Base-by-base conservation (phyloP, 2,797 vertebrate species). In the Sebastes taczanowskii region DNA sequence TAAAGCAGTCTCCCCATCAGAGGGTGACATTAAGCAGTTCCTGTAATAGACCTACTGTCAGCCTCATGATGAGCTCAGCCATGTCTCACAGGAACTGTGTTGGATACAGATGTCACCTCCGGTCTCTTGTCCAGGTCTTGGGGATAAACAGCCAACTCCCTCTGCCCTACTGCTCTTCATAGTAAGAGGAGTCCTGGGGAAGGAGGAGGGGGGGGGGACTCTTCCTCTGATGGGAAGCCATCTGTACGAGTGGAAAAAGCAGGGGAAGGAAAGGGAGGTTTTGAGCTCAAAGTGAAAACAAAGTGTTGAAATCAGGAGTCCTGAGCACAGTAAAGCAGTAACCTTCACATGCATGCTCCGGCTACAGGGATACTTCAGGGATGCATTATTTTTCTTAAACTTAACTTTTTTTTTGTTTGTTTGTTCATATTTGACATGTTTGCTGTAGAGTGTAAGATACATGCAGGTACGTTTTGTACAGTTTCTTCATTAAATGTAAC, bases 231-330 rank as follows among this genome's bases (percentile, higher is more conserved):
- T 82, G 64, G 84, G 79, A 88, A 88, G 78, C 46, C 62, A 88
- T 81, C 79, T 90, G 78, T 52, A 59, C 14, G 22, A 78, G 80
- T 81, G 73, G 78, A 80, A 90, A 89, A 91, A 90, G 38, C 72
- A 91, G 59, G 62, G 49, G 49, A 88, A 91, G 84, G 82, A 90
- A 91, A 90, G 71, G 76, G 88, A 86, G 90, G 86, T 88, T 91
- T 87, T 35, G 42, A 85, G 70, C 18, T 84, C 34, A 23, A 80
- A 84, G 61, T 74, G 62, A 69, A 35, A 87, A 75, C 29, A 69
- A 53, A 81, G 46, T 80, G 77, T 89, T 90, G 81, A 20, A 81
- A 77, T 72, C 34, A 55, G 74, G 30, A 16, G 11, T 71, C 30
- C 52, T 46, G 35, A 77, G 38, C 60, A 35, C 38, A 64, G 42